A percentile compares a stretch with the other conserved stretches of the same genome.
phyloP scores from a whole-genome alignment of 2,797 vertebrate genomes.

The Dicrostonyx torquatus region DNA sequence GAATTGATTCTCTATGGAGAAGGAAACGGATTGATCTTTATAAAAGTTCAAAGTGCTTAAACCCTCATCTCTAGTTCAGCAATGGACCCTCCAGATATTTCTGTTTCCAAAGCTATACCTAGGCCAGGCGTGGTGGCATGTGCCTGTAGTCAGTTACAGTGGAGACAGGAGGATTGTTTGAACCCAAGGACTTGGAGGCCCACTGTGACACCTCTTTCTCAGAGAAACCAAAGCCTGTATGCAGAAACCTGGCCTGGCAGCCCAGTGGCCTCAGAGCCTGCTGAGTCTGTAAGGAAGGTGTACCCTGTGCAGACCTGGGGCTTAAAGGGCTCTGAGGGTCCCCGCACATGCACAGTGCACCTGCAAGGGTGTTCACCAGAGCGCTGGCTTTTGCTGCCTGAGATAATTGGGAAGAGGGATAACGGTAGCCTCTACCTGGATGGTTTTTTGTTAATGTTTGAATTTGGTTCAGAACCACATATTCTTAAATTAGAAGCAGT shows the following conservation, averaged over 20 bases:
- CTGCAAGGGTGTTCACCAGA: not conserved
- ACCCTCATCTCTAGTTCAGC: not conserved
- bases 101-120: not conserved
- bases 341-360: not conserved
- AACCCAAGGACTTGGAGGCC: not conserved
- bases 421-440: not conserved
- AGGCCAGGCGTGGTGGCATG: not conserved
- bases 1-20: not conserved
- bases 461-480: not conserved
- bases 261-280: not conserved
- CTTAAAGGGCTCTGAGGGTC: not conserved
- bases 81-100: not conserved
- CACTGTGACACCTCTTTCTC: not conserved
- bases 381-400: not conserved
- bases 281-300: accelerated
- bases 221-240: not conserved
- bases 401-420: no score
- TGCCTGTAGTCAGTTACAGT: not conserved
- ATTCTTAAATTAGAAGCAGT: not conserved
- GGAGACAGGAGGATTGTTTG: not conserved
- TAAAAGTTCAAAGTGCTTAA: not conserved
- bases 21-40: not conserved
- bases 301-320: no score
- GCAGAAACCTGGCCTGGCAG: not conserved
- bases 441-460: not conserved